These are phyloP conservation scores for Sorex maritimensis DNA, from an alignment of 2,797 vertebrate genomes.

Conservation along the genomic window DNA sequence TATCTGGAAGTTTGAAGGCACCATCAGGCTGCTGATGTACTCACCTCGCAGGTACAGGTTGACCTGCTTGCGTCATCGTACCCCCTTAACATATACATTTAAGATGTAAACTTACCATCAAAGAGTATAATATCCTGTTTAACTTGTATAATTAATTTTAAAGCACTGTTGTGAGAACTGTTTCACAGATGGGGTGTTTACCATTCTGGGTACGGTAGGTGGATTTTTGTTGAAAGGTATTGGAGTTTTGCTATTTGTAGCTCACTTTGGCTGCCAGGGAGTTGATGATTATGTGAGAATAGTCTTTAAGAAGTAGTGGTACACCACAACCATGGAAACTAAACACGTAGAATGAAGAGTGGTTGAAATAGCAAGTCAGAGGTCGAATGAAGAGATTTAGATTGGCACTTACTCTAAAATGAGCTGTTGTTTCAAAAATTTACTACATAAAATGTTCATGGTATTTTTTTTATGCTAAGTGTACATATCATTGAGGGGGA, in stretches of 20 bases:
- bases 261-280: conserved; percentile 13
- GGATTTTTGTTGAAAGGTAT: conserved; percentile 42
- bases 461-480: conserved; percentile 37
- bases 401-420: conserved; percentile 45
- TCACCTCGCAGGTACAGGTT: too few species aligned
- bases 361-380: not conserved
- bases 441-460: not conserved
- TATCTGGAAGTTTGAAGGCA: too few species aligned
- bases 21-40: too few species aligned
- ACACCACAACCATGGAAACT: not conserved
- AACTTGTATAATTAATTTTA: conserved; percentile 21
- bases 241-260: not conserved
- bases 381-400: conserved; percentile 31
- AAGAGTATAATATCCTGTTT: conserved; percentile 24
- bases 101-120: conserved; percentile 69
- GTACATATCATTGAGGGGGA: not conserved
- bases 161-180: not conserved
- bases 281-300: not conserved
- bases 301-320: conserved; percentile 41
- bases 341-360: conserved; percentile 14
- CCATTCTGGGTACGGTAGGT: not conserved
- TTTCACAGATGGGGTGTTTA: conserved; percentile 27
- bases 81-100: conserved; percentile 38
- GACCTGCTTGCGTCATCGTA: too few species aligned
- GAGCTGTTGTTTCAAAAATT: conserved; percentile 24